These are phyloP conservation scores for Sander vitreus DNA, from an alignment of 2,113 vertebrate species.

Conservation along the genomic window DNA sequence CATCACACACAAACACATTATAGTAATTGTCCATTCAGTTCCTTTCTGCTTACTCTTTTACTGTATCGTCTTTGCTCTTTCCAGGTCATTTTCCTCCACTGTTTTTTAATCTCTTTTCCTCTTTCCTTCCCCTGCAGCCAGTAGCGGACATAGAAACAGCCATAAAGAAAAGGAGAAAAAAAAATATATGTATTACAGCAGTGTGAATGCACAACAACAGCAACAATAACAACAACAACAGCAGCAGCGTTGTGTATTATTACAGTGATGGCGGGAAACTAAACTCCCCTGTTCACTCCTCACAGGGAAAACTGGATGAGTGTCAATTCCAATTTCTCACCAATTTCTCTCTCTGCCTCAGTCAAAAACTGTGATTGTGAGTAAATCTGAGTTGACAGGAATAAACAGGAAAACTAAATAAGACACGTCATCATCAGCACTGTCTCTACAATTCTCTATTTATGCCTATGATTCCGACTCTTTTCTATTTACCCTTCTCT, in stretches of 20 bases:
- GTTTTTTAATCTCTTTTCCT: neutral
- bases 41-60: neutral
- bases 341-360: conserved; percentile 59
- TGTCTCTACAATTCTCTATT: conserved; percentile 31
- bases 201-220: conserved; percentile 20
- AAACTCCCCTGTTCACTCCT: conserved; percentile 54
- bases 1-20: neutral
- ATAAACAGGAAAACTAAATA: conserved; percentile 59
- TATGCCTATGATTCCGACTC: conserved; percentile 16
- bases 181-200: neutral
- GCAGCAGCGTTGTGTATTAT: conserved; percentile 22
- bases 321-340: conserved; percentile 67
- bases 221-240: neutral
- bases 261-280: conserved; percentile 37
- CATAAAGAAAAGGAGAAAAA: neutral
- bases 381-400: conserved; percentile 41
- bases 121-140: neutral
- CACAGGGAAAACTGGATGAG: conserved; percentile 56
- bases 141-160: neutral
- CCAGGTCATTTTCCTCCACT: neutral
- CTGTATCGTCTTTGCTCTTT: neutral
- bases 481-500: neutral
- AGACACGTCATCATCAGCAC: conserved; percentile 38
- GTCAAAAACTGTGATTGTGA: conserved; percentile 54
- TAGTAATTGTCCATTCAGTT: neutral